A percentile compares a stretch with the other conserved stretches of the same genome.
Conservation (phyloP, 2,113 vertebrate genomes). For the Pithys albifrons region DNA sequence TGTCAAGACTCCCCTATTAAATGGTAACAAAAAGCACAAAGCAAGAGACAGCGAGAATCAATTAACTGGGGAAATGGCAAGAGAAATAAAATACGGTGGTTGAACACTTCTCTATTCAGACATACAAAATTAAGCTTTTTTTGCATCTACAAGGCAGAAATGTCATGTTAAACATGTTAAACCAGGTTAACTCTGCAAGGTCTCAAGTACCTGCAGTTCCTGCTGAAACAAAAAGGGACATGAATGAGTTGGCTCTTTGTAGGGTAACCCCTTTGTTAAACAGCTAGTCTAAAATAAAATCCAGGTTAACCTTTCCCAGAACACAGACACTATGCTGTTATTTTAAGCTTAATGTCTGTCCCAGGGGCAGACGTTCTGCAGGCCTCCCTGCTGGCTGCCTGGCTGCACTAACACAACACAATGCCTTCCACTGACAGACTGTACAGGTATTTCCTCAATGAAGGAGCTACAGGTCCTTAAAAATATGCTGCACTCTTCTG, state of each 20-base stretch:
- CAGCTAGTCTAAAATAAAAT: background rate
- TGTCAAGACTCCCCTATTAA: slow-evolving; percentile 18
- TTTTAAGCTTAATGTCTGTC: background rate
- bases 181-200: background rate
- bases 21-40: slow-evolving; percentile 12
- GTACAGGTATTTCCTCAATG: background rate
- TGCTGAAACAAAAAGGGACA: background rate
- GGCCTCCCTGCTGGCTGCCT: background rate
- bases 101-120: background rate
- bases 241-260: background rate
- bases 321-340: background rate
- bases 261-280: background rate
- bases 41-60: slow-evolving; percentile 8
- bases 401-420: background rate
- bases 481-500: background rate
- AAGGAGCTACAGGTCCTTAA: background rate
- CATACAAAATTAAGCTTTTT: background rate
- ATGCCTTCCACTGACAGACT: accelerated
- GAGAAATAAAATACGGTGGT: background rate
- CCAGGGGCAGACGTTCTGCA: background rate
- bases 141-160: background rate
- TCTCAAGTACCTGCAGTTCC: background rate
- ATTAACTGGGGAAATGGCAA: slow-evolving; percentile 4
- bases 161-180: background rate
- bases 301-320: background rate